Conservation (phyloP, 2,888 invertebrate genomes). For the Dryococelus australis region DNA sequence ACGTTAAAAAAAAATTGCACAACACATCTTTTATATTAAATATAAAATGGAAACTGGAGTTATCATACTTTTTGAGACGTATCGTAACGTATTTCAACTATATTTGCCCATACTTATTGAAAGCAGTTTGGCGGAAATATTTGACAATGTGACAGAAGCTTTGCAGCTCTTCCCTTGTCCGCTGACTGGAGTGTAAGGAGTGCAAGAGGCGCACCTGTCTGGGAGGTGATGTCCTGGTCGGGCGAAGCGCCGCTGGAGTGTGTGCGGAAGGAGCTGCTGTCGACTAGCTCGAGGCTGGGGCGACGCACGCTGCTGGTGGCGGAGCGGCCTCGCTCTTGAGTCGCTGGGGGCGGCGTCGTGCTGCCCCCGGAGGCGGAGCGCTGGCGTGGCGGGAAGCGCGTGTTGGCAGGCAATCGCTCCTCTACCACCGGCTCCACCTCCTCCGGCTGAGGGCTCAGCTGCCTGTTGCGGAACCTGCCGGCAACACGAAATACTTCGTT, state of each 20-base stretch:
- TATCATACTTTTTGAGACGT: too few relatives aligned
- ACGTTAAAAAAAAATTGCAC: too few relatives aligned
- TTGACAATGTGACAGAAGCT: too few relatives aligned
- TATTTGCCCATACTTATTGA: too few relatives aligned
- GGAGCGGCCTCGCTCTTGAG: conserved; percentile 62
- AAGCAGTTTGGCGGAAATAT: too few relatives aligned
- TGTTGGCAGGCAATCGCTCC: conserved; percentile 78
- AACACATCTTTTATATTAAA: too few relatives aligned
- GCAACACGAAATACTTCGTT: not conserved
- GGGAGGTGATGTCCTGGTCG: conserved; percentile 57
- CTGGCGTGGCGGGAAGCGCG: conserved; percentile 79
- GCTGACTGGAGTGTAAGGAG: too few relatives aligned
- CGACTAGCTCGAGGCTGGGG: conserved; percentile 81
- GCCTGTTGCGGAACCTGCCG: conserved; percentile 53
- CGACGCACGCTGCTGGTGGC: conserved; percentile 70
- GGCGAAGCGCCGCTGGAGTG: conserved; percentile 65
- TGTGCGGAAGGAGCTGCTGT: conserved; percentile 83
- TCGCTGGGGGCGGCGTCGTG: conserved; percentile 59
- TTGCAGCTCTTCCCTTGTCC: too few relatives aligned
- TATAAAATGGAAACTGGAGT: too few relatives aligned
- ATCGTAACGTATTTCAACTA: too few relatives aligned
- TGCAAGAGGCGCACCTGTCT: not conserved
- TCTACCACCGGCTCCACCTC: conserved; percentile 58
- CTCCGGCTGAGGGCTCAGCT: conserved; percentile 53
- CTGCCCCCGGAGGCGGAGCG: conserved; percentile 54